Conservation (phyloP, 1,140 invertebrate species). For the Rhynchophorus ferrugineus region DNA sequence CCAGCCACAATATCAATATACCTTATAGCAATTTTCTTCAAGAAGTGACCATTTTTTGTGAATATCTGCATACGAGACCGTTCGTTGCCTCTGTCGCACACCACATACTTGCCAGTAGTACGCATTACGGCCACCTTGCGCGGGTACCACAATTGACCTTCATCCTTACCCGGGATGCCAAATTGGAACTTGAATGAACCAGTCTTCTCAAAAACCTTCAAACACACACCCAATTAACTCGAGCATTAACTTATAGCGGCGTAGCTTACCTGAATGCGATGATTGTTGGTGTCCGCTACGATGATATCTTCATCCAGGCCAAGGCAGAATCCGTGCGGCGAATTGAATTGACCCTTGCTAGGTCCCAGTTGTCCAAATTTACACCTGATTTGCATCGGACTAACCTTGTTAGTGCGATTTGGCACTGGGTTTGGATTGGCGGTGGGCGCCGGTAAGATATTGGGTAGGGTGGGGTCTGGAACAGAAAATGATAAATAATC, state of each 20-base stretch:
- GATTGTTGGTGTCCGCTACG: constrained; percentile 93
- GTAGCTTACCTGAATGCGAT: constrained; percentile 74
- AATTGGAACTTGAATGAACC: constrained; percentile 85
- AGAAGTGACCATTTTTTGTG: constrained; percentile 76
- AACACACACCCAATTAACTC: too few relatives aligned
- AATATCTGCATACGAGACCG: constrained; percentile 95
- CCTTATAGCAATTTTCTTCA: constrained; percentile 88
- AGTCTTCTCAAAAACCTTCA: constrained; percentile 79
- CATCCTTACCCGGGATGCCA: constrained; percentile 84
- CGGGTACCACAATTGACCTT: constrained; percentile 94
- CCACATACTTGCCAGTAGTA: constrained; percentile 82
- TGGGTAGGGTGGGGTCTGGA: constrained; percentile 33
- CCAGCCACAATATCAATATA: constrained; percentile 98
- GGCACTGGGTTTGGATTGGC: constrained; percentile 41
- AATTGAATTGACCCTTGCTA: constrained; percentile 89
- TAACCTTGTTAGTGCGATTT: constrained; percentile 60
- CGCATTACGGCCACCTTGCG: constrained; percentile 90
- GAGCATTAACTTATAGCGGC: not conserved
- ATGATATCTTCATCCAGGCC: constrained; percentile 91
- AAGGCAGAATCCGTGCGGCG: constrained; percentile 93
- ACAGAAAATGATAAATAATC: not conserved
- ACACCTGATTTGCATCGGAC: constrained; percentile 78
- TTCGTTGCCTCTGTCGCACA: constrained; percentile 94
- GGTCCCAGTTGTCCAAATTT: constrained; percentile 92
- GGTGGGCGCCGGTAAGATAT: constrained; percentile 28